These are phyloP conservation scores for Phataginus tricuspis DNA, from an alignment of 2,797 vertebrate species.

Conservation along the genomic window DNA sequence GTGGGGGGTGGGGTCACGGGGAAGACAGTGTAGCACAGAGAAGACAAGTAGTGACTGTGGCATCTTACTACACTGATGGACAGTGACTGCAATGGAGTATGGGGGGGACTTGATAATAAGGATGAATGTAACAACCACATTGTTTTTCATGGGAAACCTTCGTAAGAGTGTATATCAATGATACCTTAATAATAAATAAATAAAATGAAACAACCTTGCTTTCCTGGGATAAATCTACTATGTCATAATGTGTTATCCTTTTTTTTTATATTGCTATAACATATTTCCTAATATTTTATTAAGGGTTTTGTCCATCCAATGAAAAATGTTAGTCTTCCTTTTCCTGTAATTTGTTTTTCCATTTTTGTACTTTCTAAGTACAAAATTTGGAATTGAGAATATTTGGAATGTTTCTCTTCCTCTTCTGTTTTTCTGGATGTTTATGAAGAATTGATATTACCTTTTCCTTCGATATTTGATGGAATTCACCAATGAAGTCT, in stretches of 20 bases:
- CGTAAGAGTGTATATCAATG: no score
- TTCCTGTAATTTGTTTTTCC: not conserved
- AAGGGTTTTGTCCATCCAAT: not conserved
- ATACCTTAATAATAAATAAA: no score
- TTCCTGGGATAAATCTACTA: not conserved
- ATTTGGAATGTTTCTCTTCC: not conserved
- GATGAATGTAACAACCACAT: no score
- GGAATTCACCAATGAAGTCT: not conserved
- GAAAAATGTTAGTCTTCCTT: not conserved
- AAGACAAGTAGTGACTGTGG: no score
- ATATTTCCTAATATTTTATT: not conserved
- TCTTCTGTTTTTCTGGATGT: not conserved
- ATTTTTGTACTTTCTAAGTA: not conserved
- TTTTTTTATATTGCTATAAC: not conserved
- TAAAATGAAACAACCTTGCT: not conserved
- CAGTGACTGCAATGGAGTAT: no score
- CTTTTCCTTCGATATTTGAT: not conserved
- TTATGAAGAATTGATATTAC: not conserved
- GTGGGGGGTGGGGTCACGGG: no score
- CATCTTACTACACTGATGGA: no score
- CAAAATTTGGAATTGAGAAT: not conserved
- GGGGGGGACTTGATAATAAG: no score
- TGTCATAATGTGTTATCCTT: not conserved
- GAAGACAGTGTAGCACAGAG: no score
- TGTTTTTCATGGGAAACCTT: no score